Evolutionary conservation across 2,888 invertebrate species (phyloP).

Genomic region (Lasius platythorax): DNA sequence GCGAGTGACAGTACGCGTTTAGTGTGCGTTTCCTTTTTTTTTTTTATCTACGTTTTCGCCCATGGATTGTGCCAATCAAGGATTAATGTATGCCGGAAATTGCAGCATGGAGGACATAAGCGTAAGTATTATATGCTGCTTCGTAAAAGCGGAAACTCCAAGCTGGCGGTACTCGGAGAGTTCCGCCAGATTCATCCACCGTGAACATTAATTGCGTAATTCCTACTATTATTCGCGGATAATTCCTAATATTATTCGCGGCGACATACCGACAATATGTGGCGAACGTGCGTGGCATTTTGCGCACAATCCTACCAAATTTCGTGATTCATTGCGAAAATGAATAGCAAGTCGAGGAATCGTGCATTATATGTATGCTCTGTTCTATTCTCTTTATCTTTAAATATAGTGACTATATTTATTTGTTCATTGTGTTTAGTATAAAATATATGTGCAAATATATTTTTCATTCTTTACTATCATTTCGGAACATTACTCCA

Average conservation of each 20-base stretch:
- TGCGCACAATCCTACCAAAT: not conserved
- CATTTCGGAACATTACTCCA: not conserved
- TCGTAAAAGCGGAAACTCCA: slow-evolving; percentile 18
- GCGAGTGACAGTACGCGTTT: slow-evolving; percentile 67
- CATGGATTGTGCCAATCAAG: slow-evolving; percentile 71
- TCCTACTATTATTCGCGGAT: not conserved
- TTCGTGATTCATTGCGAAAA: not conserved
- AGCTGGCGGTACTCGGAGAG: not conserved
- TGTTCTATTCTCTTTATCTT: not conserved
- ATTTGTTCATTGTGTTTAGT: not conserved
- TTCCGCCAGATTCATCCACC: not conserved
- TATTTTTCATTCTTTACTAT: not conserved
- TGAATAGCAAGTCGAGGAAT: not conserved
- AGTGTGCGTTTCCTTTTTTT: slow-evolving; percentile 61
- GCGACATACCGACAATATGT: not conserved
- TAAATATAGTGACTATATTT: not conserved
- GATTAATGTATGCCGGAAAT: slow-evolving; percentile 75
- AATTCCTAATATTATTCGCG: slow-evolving; percentile 7
- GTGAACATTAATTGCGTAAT: slow-evolving; percentile 23
- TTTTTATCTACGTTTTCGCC: slow-evolving; percentile 58
- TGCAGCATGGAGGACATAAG: slow-evolving; percentile 83
- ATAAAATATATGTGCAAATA: not conserved
- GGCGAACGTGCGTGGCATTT: not conserved
- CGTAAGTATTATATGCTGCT: slow-evolving; percentile 77
- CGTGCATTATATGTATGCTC: not conserved